Evolutionary conservation across 2,113 vertebrate genomes (phyloP).

Genomic region (Pagrus major): DNA sequence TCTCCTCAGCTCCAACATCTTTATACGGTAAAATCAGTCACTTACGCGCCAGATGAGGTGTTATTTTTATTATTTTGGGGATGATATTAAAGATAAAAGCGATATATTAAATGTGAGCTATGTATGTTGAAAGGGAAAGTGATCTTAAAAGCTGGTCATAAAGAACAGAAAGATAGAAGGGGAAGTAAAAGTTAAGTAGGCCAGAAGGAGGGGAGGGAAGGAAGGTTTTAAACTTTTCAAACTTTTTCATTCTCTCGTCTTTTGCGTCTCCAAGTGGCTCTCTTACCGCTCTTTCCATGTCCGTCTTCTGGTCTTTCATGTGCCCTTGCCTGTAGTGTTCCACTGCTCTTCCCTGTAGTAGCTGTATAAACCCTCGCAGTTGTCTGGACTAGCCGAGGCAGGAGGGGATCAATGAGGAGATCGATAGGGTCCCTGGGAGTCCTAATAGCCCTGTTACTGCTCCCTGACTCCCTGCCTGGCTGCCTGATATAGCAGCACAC

Average conservation of each 20-base stretch:
- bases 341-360: conserved; percentile 57
- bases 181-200: not conserved
- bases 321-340: conserved; percentile 56
- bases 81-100: conserved; percentile 14
- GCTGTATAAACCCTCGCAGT: conserved; percentile 65
- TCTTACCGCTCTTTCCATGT: conserved; percentile 26
- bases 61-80: conserved; percentile 20
- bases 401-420: conserved; percentile 81
- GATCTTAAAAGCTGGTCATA: not conserved
- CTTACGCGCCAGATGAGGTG: not conserved
- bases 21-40: conserved; percentile 33
- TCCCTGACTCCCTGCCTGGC: conserved; percentile 76
- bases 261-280: conserved; percentile 38
- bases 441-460: conserved; percentile 81
- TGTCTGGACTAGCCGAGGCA: conserved; percentile 71
- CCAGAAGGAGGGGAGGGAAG: not conserved
- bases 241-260: conserved; percentile 14
- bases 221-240: conserved; percentile 26
- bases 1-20: conserved; percentile 48
- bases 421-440: conserved; percentile 81
- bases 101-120: not conserved
- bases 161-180: not conserved
- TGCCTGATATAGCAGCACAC: conserved; percentile 66
- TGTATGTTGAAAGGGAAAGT: conserved; percentile 4
- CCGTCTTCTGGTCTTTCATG: conserved; percentile 28